Evolutionary conservation across 1,140 invertebrate genomes (phyloP).

Genomic region (Heliconius hewitsoni): DNA sequence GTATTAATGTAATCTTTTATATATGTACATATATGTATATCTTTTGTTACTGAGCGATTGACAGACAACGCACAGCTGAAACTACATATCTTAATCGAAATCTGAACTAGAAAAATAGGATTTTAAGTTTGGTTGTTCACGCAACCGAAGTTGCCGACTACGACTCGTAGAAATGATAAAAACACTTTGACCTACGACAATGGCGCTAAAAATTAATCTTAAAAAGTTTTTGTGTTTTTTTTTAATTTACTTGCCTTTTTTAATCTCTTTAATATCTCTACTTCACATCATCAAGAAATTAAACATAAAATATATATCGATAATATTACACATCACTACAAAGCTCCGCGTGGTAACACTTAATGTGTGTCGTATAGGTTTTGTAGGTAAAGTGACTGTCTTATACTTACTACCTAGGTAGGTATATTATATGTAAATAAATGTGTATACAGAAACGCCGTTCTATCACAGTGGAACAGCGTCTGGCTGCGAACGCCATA

Average conservation of each 20-base stretch:
- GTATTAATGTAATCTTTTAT: too few species aligned
- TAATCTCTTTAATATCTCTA: background rate
- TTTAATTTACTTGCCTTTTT: background rate
- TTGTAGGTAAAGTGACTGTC: constrained; percentile 9
- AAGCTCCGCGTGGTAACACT: constrained; percentile 24
- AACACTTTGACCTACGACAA: too few species aligned
- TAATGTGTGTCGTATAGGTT: constrained; percentile 29
- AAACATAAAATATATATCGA: constrained; percentile 23
- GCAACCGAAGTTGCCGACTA: too few species aligned
- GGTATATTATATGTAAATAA: background rate
- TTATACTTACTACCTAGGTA: background rate
- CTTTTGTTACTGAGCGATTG: too few species aligned
- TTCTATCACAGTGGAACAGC: background rate
- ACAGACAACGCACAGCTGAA: too few species aligned
- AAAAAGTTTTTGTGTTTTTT: background rate
- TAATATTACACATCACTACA: constrained; percentile 32
- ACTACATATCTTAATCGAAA: too few species aligned
- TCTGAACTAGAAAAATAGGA: too few species aligned
- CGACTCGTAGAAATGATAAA: too few species aligned
- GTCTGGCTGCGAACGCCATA: background rate
- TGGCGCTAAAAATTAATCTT: too few species aligned
- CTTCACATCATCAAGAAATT: background rate
- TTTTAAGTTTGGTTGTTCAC: too few species aligned
- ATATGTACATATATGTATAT: too few species aligned
- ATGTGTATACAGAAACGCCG: background rate